These are phyloP conservation scores for Ptyas mucosa DNA, from an alignment of 2,113 vertebrate genomes.

Conservation along the genomic window DNA sequence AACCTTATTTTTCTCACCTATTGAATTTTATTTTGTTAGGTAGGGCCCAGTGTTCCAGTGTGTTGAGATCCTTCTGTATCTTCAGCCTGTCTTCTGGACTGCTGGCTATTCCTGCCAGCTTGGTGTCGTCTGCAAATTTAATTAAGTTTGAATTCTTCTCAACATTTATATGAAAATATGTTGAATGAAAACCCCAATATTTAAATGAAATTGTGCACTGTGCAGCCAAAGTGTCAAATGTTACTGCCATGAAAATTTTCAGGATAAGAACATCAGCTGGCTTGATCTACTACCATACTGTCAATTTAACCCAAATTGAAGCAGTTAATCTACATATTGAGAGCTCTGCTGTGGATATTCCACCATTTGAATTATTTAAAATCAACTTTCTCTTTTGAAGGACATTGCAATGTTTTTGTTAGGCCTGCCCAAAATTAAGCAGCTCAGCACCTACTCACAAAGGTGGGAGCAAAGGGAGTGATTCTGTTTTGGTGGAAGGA, in stretches of 20 bases:
- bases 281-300: neutral
- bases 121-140: neutral
- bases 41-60: too few relatives aligned
- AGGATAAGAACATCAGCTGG: neutral
- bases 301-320: neutral
- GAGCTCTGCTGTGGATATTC: neutral
- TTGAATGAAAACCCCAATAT: neutral
- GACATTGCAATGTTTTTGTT: constrained; percentile 1
- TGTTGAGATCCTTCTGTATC: too few relatives aligned
- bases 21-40: too few relatives aligned
- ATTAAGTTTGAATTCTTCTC: neutral
- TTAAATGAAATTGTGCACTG: neutral
- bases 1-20: too few relatives aligned
- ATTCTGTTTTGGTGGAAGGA: constrained; percentile 1
- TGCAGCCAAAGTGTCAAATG: neutral
- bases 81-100: neutral
- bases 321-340: neutral
- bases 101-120: neutral
- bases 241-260: neutral
- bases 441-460: neutral
- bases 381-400: neutral
- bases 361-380: neutral
- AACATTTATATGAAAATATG: neutral
- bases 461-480: neutral
- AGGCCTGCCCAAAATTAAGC: neutral